A percentile compares a stretch with the other conserved stretches of the same genome.
Conservation (phyloP, 2,797 vertebrate genomes). For the Poecile montanus region DNA sequence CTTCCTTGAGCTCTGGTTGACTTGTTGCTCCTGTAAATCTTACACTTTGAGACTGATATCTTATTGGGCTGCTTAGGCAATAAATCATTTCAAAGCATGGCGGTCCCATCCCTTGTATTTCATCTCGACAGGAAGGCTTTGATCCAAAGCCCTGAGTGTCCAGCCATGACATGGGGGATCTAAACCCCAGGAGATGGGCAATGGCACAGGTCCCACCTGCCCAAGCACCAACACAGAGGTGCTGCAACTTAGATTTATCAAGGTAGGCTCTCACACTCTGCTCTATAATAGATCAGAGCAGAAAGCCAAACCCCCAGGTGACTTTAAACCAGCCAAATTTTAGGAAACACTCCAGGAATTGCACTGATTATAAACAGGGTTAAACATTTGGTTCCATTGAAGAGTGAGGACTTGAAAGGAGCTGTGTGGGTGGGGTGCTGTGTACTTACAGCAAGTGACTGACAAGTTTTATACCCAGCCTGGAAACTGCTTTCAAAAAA, state of each 20-base stretch:
- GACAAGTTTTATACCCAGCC: neutral
- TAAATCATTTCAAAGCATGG: no score
- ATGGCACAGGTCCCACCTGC: neutral
- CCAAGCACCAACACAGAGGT: fast-evolving
- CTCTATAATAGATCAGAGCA: neutral
- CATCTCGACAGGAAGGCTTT: neutral
- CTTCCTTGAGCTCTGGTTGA: no score
- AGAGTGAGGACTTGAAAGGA: neutral
- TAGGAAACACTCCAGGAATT: neutral
- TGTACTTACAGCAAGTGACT: neutral
- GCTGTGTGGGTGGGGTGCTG: neutral
- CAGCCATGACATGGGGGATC: neutral
- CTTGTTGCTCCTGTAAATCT: no score
- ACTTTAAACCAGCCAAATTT: neutral
- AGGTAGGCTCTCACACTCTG: neutral
- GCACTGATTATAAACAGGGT: neutral
- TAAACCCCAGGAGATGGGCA: neutral
- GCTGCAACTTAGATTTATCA: neutral
- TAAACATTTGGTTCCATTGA: neutral
- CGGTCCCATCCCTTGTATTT: no score
- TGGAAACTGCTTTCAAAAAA: neutral
- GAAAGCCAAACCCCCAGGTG: neutral
- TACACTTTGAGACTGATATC: no score
- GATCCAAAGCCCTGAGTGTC: neutral
- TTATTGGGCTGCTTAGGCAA: no score